Percentiles rank a stretch among this genome's conserved stretches.
Conservation (phyloP, 2,888 invertebrate species). For the Byasa hedistus region DNA sequence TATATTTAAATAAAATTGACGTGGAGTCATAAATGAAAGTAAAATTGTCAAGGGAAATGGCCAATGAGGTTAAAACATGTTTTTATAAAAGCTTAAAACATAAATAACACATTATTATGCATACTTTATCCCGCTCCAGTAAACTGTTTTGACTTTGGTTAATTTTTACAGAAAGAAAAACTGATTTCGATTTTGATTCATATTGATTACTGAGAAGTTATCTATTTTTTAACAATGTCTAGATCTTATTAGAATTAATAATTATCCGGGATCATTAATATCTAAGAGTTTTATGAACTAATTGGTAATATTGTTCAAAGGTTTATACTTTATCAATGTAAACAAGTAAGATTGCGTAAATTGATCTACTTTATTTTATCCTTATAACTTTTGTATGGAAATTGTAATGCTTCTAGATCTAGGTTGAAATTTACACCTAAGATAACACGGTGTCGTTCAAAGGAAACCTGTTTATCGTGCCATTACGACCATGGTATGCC, state of each 20-base stretch:
- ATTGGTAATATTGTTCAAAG: too few species aligned
- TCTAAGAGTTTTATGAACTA: too few species aligned
- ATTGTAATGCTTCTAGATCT: constrained; percentile 21
- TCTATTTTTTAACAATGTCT: too few species aligned
- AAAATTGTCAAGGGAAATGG: not conserved
- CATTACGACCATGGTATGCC: constrained; percentile 26
- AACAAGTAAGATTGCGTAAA: constrained; percentile 15
- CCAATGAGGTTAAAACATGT: not conserved
- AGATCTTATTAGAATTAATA: too few species aligned
- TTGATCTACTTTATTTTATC: constrained; percentile 24
- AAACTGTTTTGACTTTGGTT: too few species aligned
- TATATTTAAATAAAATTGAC: not conserved
- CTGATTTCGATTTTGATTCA: too few species aligned
- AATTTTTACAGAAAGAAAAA: too few species aligned
- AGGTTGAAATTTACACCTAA: constrained; percentile 31
- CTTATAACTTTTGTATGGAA: constrained; percentile 25
- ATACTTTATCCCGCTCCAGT: too few species aligned
- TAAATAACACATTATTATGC: too few species aligned
- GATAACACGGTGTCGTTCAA: constrained; percentile 22
- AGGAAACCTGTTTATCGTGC: constrained; percentile 22
- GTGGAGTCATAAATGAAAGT: not conserved
- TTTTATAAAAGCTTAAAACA: too few species aligned
- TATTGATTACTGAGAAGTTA: too few species aligned
- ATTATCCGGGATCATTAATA: too few species aligned
- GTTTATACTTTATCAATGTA: not conserved